phyloP scores from a whole-genome alignment of 2,888 invertebrate species.

The Napeogenes inachia region DNA sequence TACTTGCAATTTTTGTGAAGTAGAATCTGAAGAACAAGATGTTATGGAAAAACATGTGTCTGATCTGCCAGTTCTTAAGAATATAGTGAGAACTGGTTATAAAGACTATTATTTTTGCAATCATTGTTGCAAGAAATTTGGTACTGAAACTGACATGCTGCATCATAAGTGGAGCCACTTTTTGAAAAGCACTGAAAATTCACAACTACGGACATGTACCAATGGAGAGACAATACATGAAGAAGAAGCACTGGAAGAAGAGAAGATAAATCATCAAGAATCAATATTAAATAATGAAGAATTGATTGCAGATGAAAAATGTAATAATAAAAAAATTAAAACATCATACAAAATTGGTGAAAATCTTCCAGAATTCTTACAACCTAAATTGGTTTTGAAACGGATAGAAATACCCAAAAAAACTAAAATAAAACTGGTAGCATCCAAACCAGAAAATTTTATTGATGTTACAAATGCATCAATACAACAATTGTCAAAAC shows the following conservation, averaged over 20 bases:
- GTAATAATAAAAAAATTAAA: slow-evolving; percentile 8
- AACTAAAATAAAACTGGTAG: not conserved
- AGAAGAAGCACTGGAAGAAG: too few relatives aligned
- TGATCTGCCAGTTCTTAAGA: slow-evolving; percentile 51
- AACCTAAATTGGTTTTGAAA: slow-evolving; percentile 48
- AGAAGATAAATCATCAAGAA: too few relatives aligned
- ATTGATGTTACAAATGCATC: slow-evolving; percentile 22
- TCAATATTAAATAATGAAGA: not conserved
- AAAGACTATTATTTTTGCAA: slow-evolving; percentile 63
- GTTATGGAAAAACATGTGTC: slow-evolving; percentile 49
- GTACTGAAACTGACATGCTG: slow-evolving; percentile 55
- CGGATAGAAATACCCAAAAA: slow-evolving; percentile 35
- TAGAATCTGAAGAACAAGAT: slow-evolving; percentile 48
- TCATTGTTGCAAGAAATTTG: slow-evolving; percentile 56
- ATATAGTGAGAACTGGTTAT: slow-evolving; percentile 53
- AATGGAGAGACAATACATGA: not conserved
- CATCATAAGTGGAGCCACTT: slow-evolving; percentile 68
- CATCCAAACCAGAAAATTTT: not conserved
- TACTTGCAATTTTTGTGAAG: slow-evolving; percentile 62
- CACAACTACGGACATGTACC: slow-evolving; percentile 24
- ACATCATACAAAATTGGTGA: slow-evolving; percentile 44
- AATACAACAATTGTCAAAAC: slow-evolving; percentile 37
- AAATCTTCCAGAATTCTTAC: slow-evolving; percentile 45
- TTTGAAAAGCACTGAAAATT: slow-evolving; percentile 48
- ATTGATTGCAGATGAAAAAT: not conserved